phyloP scores from a whole-genome alignment of 2,888 invertebrate genomes.

The Drosophila bunnanda region DNA sequence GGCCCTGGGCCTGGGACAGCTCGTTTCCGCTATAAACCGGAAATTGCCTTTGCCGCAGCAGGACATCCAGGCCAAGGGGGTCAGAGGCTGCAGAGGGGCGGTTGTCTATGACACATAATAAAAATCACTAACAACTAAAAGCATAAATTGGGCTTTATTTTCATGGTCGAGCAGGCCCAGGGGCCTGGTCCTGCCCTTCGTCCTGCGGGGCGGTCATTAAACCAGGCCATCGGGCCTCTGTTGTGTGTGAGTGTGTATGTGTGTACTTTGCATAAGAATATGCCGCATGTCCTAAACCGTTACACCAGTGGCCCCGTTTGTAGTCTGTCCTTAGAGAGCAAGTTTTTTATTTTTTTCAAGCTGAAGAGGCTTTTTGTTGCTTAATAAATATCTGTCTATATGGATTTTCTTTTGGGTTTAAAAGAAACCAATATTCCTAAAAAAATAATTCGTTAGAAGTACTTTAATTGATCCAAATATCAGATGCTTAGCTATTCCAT shows the following conservation, averaged over 20 bases:
- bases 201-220: slow-evolving; percentile 49
- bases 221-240: slow-evolving; percentile 67
- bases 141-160: slow-evolving; percentile 78
- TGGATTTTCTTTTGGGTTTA: not conserved
- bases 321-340: not conserved
- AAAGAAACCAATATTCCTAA: too few relatives aligned
- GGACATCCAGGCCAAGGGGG: slow-evolving; percentile 28
- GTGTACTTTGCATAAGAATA: slow-evolving; percentile 72
- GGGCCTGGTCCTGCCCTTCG: slow-evolving; percentile 10
- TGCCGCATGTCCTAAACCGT: slow-evolving; percentile 33
- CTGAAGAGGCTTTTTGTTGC: not conserved
- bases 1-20: slow-evolving; percentile 36
- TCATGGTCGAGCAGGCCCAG: slow-evolving; percentile 63
- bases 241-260: slow-evolving; percentile 35
- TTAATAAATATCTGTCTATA: not conserved
- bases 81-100: slow-evolving; percentile 7
- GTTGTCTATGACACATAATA: slow-evolving; percentile 77
- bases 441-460: too few relatives aligned
- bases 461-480: not conserved
- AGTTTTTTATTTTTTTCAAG: not conserved
- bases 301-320: not conserved
- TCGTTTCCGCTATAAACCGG: slow-evolving; percentile 69
- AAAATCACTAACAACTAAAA: slow-evolving; percentile 79
- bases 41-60: slow-evolving; percentile 63
- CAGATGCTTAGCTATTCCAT: not conserved